Conservation (phyloP, 53 echinoderm and acorn worm species). For the Patiria pectinifera region DNA sequence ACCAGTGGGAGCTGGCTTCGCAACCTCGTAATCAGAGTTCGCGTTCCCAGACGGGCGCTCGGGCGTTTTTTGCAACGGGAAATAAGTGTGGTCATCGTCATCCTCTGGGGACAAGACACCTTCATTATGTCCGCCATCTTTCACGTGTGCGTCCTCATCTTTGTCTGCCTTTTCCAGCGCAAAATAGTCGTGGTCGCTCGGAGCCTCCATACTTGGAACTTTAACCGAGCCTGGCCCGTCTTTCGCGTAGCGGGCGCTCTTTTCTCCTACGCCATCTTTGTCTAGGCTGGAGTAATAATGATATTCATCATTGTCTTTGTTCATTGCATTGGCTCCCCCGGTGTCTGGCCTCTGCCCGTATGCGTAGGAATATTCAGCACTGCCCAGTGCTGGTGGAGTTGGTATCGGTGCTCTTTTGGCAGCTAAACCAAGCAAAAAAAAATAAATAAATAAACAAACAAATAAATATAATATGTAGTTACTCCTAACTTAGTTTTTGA, state of each 20-base stretch:
- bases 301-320: background rate
- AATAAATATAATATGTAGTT: no score
- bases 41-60: background rate
- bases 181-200: background rate
- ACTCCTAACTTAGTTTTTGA: no score
- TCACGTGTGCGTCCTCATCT: background rate
- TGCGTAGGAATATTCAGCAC: background rate
- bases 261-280: background rate
- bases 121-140: background rate
- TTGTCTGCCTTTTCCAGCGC: background rate
- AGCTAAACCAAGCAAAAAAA: background rate
- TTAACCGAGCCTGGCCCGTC: background rate
- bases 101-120: background rate
- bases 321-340: background rate
- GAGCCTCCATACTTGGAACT: background rate
- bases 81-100: background rate
- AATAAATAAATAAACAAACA: no score
- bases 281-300: background rate
- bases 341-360: conserved; percentile 6
- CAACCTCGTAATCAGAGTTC: background rate
- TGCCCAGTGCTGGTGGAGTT: background rate
- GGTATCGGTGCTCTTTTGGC: background rate
- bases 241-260: background rate
- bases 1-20: background rate
- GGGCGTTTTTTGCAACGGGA: background rate